Conservation (phyloP, 35 echinoderm and acorn worm genomes). For the Eucidaris tribuloides region DNA sequence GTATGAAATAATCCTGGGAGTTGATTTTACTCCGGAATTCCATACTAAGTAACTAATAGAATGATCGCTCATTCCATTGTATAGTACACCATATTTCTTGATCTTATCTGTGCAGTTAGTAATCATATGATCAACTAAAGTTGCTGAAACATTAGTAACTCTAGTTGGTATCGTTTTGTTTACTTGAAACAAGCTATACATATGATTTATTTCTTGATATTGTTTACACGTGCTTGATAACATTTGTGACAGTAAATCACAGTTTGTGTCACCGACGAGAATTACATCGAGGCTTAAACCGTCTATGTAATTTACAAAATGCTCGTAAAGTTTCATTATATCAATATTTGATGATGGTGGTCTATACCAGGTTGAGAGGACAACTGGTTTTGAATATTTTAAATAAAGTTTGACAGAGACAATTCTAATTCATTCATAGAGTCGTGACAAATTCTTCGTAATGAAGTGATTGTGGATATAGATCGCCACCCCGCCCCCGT, state of each 20-base stretch:
- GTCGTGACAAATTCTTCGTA: neutral
- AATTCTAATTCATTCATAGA: neutral
- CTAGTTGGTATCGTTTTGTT: slow-evolving; percentile 1
- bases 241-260: neutral
- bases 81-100: neutral
- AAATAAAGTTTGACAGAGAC: neutral
- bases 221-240: neutral
- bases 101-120: neutral
- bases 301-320: neutral
- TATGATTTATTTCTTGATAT: neutral
- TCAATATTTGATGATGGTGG: neutral
- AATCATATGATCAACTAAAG: slow-evolving; percentile 10
- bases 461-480: slow-evolving; percentile 10
- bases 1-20: neutral
- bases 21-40: neutral
- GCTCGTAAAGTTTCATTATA: neutral
- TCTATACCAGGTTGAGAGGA: slow-evolving; percentile 1
- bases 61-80: neutral
- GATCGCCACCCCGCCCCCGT: slow-evolving; percentile 6
- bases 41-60: neutral
- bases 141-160: neutral
- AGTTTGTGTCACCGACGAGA: neutral
- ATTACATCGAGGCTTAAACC: neutral
- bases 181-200: neutral
- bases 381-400: neutral